Base-by-base conservation (phyloP, 2,888 invertebrate species). In the Lypha dubia region DNA sequence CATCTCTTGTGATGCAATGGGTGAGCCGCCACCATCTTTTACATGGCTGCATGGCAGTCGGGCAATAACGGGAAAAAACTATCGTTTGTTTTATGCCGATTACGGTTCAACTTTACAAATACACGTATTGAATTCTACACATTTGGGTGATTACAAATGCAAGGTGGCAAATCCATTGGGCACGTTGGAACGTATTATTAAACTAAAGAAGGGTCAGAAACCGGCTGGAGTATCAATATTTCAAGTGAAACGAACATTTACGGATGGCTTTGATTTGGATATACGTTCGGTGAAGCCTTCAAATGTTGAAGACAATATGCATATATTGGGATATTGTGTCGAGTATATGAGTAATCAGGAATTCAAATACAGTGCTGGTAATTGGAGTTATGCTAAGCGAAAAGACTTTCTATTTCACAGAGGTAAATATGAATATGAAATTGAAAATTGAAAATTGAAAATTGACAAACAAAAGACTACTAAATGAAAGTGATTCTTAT, bases 1-100 rank as follows among this genome's bases (percentile, higher is more conserved):
- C 90, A 91, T 95, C 75, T 94, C 94, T 11, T 95, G 95, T 90
- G 92, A 93, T 88, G 94, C 93, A 81, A 92, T 93, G 88, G 93
- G 93, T 2, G 93, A 93, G 88, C 94, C 94, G 1, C 91, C 92
- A 38, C 93, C 94, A 67, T 92, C 92, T 22, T 94, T 94, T 87
- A 92, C 93, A 35, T 94, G 94, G 94, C 86, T 90, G 82, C 91
- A 90, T 79, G 89, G 91, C 65, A 88, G 89, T 83, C 89, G 90
- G 85, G 89, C 91, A 83, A 89, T 92, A 84, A 87, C 88, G 60
- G 90, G 90, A 22, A 88, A 87, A 83, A 89, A 90, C 87, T 89
- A 92, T 89, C 89, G 89, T 87, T 87, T 93, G 82, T 90, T 90
- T 87, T 89, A 88, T 83, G 90, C 90, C 82, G 90, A 90, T 85